A percentile compares a stretch with the other conserved stretches of the same genome.
These are phyloP conservation scores for Smittia aterrima DNA, from an alignment of 2,888 invertebrate genomes.

Conservation along the genomic window DNA sequence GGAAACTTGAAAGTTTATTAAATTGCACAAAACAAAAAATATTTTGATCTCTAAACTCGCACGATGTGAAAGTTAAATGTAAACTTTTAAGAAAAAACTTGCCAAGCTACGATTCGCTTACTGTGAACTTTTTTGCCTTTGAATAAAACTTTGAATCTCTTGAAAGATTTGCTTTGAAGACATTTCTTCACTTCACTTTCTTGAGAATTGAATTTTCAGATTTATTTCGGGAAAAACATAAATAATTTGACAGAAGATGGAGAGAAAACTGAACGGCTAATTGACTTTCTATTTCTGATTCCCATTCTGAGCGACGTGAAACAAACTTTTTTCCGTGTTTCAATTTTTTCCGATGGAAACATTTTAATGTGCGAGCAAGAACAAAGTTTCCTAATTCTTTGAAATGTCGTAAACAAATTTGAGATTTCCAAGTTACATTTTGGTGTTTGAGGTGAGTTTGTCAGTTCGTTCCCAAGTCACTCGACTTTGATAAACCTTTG, in stretches of 20 bases:
- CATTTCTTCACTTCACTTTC: too few relatives aligned
- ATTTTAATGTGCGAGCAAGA: not conserved
- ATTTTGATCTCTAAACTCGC: not conserved
- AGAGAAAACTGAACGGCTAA: slow-evolving; percentile 13
- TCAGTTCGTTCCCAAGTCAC: not conserved
- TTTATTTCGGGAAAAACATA: slow-evolving; percentile 17
- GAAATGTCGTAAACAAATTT: slow-evolving; percentile 3
- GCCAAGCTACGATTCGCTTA: slow-evolving; percentile 31
- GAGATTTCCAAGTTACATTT: not conserved
- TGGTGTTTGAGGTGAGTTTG: not conserved
- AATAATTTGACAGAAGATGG: slow-evolving; percentile 2
- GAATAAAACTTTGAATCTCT: slow-evolving; percentile 15
- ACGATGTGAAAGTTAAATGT: not conserved
- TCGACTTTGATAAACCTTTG: not conserved
- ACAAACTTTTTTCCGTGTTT: slow-evolving; percentile 12
- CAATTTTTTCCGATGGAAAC: slow-evolving; percentile 6
- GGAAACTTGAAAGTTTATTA: not conserved
- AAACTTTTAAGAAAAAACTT: not conserved
- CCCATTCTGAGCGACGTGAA: not conserved
- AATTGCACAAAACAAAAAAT: not conserved
- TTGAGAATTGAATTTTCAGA: not conserved
- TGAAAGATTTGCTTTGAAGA: too few relatives aligned
- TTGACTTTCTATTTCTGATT: slow-evolving; percentile 13
- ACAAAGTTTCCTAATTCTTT: not conserved
- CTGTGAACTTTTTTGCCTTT: slow-evolving; percentile 40